phyloP scores from a whole-genome alignment of 1,140 invertebrate genomes.

The Drosophila parabipectinata region DNA sequence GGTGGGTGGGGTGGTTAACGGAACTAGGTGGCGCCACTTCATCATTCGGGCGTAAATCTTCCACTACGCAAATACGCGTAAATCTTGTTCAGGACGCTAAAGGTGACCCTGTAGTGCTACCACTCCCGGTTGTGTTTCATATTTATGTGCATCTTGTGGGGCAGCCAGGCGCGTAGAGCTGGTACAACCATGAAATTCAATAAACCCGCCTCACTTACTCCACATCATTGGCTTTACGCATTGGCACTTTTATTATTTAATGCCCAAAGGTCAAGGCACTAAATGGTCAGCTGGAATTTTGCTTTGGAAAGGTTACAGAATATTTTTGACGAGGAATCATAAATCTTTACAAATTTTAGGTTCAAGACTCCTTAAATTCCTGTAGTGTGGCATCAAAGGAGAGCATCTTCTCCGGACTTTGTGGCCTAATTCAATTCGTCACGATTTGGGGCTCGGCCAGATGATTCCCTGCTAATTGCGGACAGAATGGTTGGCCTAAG shows the following conservation, averaged over 20 bases:
- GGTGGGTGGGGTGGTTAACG: background rate
- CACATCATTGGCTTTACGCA: conserved; percentile 48
- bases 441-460: conserved; percentile 29
- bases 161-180: conserved; percentile 13
- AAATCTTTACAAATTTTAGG: background rate
- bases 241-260: conserved; percentile 53
- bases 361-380: background rate
- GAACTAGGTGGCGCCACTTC: conserved; percentile 46
- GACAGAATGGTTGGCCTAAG: conserved; percentile 25
- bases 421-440: conserved; percentile 29
- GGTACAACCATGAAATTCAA: conserved; percentile 55
- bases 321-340: background rate
- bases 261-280: background rate
- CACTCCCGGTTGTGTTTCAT: conserved; percentile 61
- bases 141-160: conserved; percentile 56
- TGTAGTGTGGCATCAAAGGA: background rate
- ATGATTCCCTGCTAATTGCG: conserved; percentile 44
- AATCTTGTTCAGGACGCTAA: conserved; percentile 52
- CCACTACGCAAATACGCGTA: conserved; percentile 80
- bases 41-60: conserved; percentile 76
- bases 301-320: background rate
- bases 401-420: conserved; percentile 10
- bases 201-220: conserved; percentile 61
- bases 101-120: conserved; percentile 28
- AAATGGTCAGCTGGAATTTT: background rate